Base-by-base conservation (phyloP, 2,797 vertebrate species). In the Hirundo rustica region DNA sequence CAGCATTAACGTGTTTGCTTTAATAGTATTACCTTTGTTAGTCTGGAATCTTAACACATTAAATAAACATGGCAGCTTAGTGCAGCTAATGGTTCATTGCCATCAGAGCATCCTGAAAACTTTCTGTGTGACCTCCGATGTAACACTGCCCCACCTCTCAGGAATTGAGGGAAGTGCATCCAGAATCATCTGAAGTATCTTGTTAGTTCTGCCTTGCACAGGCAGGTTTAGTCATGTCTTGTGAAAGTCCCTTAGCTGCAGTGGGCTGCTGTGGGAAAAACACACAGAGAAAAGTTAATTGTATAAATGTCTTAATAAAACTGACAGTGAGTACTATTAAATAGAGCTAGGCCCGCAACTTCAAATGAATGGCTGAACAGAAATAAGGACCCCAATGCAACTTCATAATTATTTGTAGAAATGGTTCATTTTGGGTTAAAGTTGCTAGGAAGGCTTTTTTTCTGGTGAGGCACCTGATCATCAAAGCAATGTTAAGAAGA, bases 81-180 rank as follows among this genome's bases (percentile, higher is more conserved):
- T 55, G 48, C n/a, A 64, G 68, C 42, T 67, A 14, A 40, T 4
- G 14, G 32, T 25, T 62, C 23, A 4, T n/a, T 88, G 64, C 23
- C 14, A 21, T 79, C 25, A 44, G 26, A 91, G 62, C 58, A 20
- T 65, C 34, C 7, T 71, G 19, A 54, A 75, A 90, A n/a, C 44
- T 54, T 38, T 34, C 11, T 55, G 26, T 0, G 0, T 45, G 26
- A 38, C 38, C 32, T 74, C 11, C 0, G 26, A 48, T 13, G 53
- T 48, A 83, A 25, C 11, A 12, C n/a, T 0, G 1, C 23, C 47
- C 34, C 32, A 6, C 32, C 25, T 53, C 40, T 70, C 62, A 72
- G 66, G 40, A 64, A 11, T 68, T 32, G 9, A 45, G 66, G 62
- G 66, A 38, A 61, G 19, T 38, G 34, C 18, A 44, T 73, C 47